These are phyloP conservation scores for Amphiprion percula DNA, from an alignment of 2,113 vertebrate species.

Conservation along the genomic window DNA sequence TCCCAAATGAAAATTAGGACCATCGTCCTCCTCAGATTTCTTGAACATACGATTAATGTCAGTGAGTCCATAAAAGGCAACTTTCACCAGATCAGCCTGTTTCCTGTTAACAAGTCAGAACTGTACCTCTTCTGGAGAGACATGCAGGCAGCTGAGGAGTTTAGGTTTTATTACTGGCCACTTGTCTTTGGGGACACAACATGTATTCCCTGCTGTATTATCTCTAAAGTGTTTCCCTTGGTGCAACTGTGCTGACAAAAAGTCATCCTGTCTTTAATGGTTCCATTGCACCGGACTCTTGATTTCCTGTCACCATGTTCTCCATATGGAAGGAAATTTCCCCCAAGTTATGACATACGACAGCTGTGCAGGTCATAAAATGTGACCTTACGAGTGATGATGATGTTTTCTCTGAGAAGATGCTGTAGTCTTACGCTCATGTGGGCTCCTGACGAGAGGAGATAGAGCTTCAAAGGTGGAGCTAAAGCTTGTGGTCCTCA, in stretches of 20 bases:
- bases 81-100: slow-evolving; percentile 41
- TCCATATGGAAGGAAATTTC: not conserved
- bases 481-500: not conserved
- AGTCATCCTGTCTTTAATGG: not conserved
- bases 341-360: not conserved
- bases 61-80: slow-evolving; percentile 67
- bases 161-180: slow-evolving; percentile 19
- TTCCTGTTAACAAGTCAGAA: slow-evolving; percentile 64
- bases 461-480: not conserved
- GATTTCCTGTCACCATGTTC: slow-evolving; percentile 12
- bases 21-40: slow-evolving; percentile 48
- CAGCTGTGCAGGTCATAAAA: slow-evolving; percentile 3
- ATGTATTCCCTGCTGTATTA: slow-evolving; percentile 29
- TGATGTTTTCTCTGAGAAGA: not conserved
- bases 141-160: slow-evolving; percentile 15
- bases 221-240: slow-evolving; percentile 16
- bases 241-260: slow-evolving; percentile 15
- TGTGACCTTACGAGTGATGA: not conserved
- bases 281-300: not conserved
- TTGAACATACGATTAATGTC: slow-evolving; percentile 19
- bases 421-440: not conserved
- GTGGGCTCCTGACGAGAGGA: not conserved
- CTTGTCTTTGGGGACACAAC: not conserved
- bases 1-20: slow-evolving; percentile 29
- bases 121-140: slow-evolving; percentile 23